Evolutionary conservation across 92 coral and sea anemone species (phyloP).

Genomic region (Actinernus sp.): DNA sequence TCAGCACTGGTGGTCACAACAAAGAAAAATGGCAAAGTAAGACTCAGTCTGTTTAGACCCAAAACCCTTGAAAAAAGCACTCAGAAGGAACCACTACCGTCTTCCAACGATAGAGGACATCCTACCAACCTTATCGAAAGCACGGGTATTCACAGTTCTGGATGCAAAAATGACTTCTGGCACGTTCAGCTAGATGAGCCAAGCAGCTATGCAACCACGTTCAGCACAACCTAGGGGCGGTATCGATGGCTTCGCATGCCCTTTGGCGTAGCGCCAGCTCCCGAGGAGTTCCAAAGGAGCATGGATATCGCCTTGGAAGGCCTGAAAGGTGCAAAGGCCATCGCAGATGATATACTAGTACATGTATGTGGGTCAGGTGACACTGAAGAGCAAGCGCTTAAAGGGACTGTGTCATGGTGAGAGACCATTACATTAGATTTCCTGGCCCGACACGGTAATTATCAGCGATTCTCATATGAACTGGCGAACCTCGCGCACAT

Average conservation of each 20-base stretch:
- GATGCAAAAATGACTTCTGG: constrained; percentile 79
- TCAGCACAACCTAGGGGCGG: constrained; percentile 69
- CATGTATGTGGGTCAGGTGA: constrained; percentile 68
- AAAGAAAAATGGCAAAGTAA: constrained; percentile 47
- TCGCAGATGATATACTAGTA: too few species aligned
- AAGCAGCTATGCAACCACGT: constrained; percentile 66
- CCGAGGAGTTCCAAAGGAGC: constrained; percentile 75
- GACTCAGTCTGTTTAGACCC: constrained; percentile 73
- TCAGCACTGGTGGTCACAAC: constrained; percentile 56
- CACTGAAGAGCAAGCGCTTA: constrained; percentile 50
- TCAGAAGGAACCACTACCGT: constrained; percentile 64
- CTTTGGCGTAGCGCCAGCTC: constrained; percentile 62
- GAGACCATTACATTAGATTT: too few species aligned
- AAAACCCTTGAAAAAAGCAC: constrained; percentile 66
- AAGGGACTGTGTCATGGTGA: too few species aligned
- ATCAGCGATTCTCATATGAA: too few species aligned
- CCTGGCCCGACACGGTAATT: too few species aligned
- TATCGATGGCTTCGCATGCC: constrained; percentile 74
- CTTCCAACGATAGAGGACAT: constrained; percentile 64
- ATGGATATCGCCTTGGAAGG: constrained; percentile 56
- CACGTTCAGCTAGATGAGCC: constrained; percentile 56
- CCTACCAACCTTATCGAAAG: constrained; percentile 48
- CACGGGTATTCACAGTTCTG: constrained; percentile 52
- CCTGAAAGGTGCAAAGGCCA: constrained; percentile 63
- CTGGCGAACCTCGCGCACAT: too few species aligned